phyloP scores from a whole-genome alignment of 2,797 vertebrate species.

The Paedocypris micromegethes region DNA sequence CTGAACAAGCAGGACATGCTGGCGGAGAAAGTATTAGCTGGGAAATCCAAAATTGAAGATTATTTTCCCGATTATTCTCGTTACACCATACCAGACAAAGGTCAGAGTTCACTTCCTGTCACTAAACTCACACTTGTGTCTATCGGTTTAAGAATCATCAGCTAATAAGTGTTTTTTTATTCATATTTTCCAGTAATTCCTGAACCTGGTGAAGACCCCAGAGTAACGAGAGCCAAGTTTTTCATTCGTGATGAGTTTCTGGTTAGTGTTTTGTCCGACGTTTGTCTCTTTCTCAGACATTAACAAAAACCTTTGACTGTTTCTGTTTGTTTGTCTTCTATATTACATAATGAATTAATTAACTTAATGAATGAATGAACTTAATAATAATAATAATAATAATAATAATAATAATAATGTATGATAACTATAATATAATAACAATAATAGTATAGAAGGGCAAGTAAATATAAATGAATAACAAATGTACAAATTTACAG shows the following conservation, averaged over 20 bases:
- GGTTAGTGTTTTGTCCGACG: slow-evolving; percentile 60
- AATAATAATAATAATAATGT: too few species aligned
- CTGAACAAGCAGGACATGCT: slow-evolving; percentile 99
- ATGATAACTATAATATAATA: too few species aligned
- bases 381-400: too few species aligned
- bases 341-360: background rate
- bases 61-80: slow-evolving; percentile 95
- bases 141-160: too few species aligned
- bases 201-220: slow-evolving; percentile 93
- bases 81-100: slow-evolving; percentile 96
- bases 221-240: slow-evolving; percentile 97
- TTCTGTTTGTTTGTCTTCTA: background rate
- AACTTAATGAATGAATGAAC: background rate
- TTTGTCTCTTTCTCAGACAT: background rate
- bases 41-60: slow-evolving; percentile 99
- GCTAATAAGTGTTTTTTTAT: background rate
- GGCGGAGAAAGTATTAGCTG: slow-evolving; percentile 98
- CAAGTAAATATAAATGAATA: too few species aligned
- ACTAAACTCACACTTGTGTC: too few species aligned
- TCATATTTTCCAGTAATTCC: slow-evolving; percentile 75
- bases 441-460: too few species aligned
- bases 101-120: slow-evolving; percentile 56
- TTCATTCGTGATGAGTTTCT: slow-evolving; percentile 98
- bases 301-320: background rate
- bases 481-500: too few species aligned